Base-by-base conservation (phyloP, 2,797 vertebrate species). In the Heliangelus exortis region DNA sequence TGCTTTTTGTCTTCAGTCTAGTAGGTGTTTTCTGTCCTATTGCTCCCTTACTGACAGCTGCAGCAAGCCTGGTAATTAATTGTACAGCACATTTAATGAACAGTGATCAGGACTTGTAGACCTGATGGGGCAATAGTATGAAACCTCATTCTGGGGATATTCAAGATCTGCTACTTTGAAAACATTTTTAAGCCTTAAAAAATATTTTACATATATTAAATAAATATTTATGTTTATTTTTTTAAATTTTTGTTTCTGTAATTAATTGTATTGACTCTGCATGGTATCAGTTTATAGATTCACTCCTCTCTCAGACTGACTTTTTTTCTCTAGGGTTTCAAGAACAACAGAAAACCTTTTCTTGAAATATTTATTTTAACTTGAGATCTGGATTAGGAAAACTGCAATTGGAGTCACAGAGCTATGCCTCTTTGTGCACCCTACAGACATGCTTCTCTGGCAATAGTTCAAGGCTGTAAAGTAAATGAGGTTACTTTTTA, bases 401-500 rank as follows among this genome's bases (percentile, higher is more conserved):
- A 65, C 12, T 22, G 20, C 8, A 58, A 10, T 3, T 41, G 6
- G 50, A 78, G 23, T 12, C 29, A 51, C 39, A 92, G 29, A 80
- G 11, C 25, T 61, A 3, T 29, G 45, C 8, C 10, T 72, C 39
- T 77, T 68, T 73, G 29, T 55, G 55, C 39, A 76, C 31, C 10
- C 34, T 47, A 50, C 21, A 74, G 29, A 67, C 0, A 1, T 33
- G 5, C 22, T 69, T n/a, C 28, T 84, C 34, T 69, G 2, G 3
- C 19, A 78, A 20, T 29, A 75, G 11, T 36, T 86, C 47, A 84
- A 90, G 66, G 71, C 66, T 68, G 20, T 73, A n/a, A 26, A 63
- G 47, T 48, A 90, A 89, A 90, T 68, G 63, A 84, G 84, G 62
- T 73, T 82, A 51, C 67, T 28, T 90, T 87, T 89, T 79, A 62